Evolutionary conservation across 2,888 invertebrate species (phyloP), one percentile per base, ranked within the genome.

Genomic region (Volucella zonaria): DNA sequence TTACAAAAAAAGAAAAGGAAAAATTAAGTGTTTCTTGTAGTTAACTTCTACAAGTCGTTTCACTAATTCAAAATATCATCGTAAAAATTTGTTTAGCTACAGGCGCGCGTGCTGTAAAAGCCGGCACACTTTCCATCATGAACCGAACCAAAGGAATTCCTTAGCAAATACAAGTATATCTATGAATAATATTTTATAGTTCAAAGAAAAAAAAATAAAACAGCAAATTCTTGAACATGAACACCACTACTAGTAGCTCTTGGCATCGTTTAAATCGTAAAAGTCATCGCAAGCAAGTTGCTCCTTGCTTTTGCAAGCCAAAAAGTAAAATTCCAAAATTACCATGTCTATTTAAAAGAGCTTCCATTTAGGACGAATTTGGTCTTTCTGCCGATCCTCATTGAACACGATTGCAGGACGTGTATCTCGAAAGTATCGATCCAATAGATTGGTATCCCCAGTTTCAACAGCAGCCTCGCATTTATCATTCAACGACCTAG

Each of bases 31-130:
- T 23, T 23, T 23, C 3, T 3, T 2, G 23, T 77, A 11, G 47
- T 43, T 56, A 18, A 56, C 49, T 56, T 52, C 47, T 66, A 66
- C 70, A 73, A 67, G 15, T 68, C 47, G 43, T 52, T 70, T 71
- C 10, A 66, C 42, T 74, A 79, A 71, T 64, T 74, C 62, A 79
- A 79, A 83, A 75, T 75, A 77, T 82, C 77, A 78, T 56, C 58
- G 52, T 78, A 74, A 78, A 82, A 78, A 78, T 66, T 78, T 58
- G 74, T 78, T 68, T 79, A 64, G 70, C 70, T 78, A 74, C 74
- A 43, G 42, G 54, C 68, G 61, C 58, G 31, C 15, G 59, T 45
- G 43, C 23, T 64, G 49, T 15, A 58, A 56, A 49, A 51, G 38
- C 15, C 52, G 52, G 38, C 40, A 75, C 67, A 62, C 42, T n/a